A percentile compares a stretch with the other conserved stretches of the same genome.
Evolutionary conservation across 2,797 vertebrate species (phyloP).

Genomic region (Smutsia gigantea): DNA sequence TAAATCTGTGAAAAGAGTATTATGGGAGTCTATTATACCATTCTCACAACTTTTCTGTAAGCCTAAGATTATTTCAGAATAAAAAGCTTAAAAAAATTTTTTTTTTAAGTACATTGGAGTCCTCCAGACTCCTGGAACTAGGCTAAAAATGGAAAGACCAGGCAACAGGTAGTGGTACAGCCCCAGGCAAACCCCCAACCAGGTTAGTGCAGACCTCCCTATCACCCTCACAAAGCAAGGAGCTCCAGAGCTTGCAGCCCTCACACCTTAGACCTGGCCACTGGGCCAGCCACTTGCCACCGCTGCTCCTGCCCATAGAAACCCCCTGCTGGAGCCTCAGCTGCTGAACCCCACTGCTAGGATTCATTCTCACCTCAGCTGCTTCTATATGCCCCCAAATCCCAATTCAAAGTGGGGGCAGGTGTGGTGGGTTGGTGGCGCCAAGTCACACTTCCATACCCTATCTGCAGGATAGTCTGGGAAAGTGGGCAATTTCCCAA

Average conservation of each 20-base stretch:
- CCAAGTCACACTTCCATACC: background rate
- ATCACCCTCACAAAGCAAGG: background rate
- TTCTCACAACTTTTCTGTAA: background rate
- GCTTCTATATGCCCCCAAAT: background rate
- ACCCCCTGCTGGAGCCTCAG: background rate
- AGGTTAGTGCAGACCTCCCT: background rate
- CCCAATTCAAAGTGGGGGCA: background rate
- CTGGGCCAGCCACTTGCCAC: background rate
- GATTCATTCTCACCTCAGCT: background rate
- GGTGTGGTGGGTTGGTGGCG: background rate
- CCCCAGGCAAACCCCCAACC: background rate
- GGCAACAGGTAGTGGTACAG: background rate
- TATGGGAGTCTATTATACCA: background rate
- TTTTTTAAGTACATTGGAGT: background rate
- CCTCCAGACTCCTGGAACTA: background rate
- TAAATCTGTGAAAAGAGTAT: background rate
- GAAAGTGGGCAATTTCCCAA: background rate
- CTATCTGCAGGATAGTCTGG: background rate
- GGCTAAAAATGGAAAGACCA: background rate
- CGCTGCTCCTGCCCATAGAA: background rate
- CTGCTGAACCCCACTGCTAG: background rate
- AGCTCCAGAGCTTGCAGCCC: background rate
- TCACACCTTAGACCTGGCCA: rapidly evolving
- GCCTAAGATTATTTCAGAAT: constrained; percentile 12
- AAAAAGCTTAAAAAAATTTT: background rate